Percentiles rank a stretch among this genome's conserved stretches.
These are phyloP conservation scores for Tachina grossa DNA, from an alignment of 2,888 invertebrate species.

Conservation along the genomic window DNA sequence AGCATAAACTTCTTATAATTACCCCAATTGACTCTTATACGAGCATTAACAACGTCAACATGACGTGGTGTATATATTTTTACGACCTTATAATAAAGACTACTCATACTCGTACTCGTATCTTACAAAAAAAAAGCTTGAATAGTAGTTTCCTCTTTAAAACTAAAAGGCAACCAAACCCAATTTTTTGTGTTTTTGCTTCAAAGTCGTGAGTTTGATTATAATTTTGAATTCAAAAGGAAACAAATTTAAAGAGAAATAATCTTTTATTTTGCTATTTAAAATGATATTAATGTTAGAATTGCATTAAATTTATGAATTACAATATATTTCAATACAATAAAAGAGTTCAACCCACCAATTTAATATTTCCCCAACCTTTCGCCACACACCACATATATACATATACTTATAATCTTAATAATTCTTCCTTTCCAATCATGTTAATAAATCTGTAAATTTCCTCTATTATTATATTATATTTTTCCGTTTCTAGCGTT, in stretches of 20 bases:
- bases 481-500: slow-evolving; percentile 14
- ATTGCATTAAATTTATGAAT: slow-evolving; percentile 31
- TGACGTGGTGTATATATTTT: slow-evolving; percentile 26
- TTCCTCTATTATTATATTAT: slow-evolving; percentile 51
- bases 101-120: neutral
- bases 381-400: slow-evolving; percentile 29
- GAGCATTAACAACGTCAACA: slow-evolving; percentile 10
- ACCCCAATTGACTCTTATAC: slow-evolving; percentile 9
- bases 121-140: slow-evolving; percentile 1
- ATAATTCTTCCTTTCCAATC: slow-evolving; percentile 64
- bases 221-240: slow-evolving; percentile 6
- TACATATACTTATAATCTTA: slow-evolving; percentile 41
- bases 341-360: slow-evolving; percentile 53
- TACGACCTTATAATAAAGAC: slow-evolving; percentile 25
- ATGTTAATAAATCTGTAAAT: slow-evolving; percentile 65
- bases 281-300: slow-evolving; percentile 41
- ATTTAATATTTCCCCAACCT: slow-evolving; percentile 55
- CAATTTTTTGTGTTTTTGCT: slow-evolving; percentile 26
- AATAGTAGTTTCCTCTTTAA: neutral
- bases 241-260: neutral
- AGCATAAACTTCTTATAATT: slow-evolving; percentile 28
- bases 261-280: slow-evolving; percentile 5
- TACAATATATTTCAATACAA: slow-evolving; percentile 29
- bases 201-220: slow-evolving; percentile 36
- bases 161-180: slow-evolving; percentile 29